Conservation (phyloP, 1,140 invertebrate genomes). For the Drosophila guanche region DNA sequence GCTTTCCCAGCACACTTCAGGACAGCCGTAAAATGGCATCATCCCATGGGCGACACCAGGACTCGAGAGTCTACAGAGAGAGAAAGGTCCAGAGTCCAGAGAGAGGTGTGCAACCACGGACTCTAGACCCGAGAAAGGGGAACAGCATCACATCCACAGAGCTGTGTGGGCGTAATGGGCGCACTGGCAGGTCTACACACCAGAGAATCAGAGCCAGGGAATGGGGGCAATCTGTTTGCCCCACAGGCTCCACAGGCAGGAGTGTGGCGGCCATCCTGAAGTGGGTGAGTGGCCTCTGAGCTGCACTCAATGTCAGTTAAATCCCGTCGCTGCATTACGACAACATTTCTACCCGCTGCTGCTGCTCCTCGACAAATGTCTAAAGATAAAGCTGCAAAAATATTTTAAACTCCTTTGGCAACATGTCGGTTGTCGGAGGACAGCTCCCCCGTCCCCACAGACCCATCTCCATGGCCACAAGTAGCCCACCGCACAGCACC, state of each 20-base stretch:
- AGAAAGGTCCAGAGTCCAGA: too few relatives aligned
- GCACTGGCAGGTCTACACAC: too few relatives aligned
- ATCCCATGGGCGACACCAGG: conserved; percentile 62
- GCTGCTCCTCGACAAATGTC: conserved; percentile 58
- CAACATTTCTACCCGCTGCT: conserved; percentile 30
- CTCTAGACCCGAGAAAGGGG: conserved; percentile 1
- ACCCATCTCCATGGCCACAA: conserved; percentile 7
- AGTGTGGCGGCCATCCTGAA: conserved; percentile 1
- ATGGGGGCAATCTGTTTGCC: conserved; percentile 71
- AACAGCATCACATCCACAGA: too few relatives aligned
- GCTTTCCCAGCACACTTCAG: conserved; percentile 61
- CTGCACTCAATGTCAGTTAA: conserved; percentile 78
- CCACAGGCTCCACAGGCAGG: conserved; percentile 11
- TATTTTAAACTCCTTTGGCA: conserved; percentile 81
- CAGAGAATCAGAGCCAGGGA: conserved; percentile 11
- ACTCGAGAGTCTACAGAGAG: neutral
- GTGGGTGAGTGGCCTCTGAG: conserved; percentile 38
- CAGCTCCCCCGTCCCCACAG: conserved; percentile 8
- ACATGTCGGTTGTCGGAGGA: conserved; percentile 59
- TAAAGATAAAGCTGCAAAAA: conserved; percentile 82
- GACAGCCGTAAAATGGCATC: conserved; percentile 76
- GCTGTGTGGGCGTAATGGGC: too few relatives aligned
- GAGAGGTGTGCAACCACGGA: neutral
- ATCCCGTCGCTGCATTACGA: conserved; percentile 75
- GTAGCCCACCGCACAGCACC: conserved; percentile 27